phyloP scores from a whole-genome alignment of 2,113 vertebrate genomes.

The Stigmatopora nigra region DNA sequence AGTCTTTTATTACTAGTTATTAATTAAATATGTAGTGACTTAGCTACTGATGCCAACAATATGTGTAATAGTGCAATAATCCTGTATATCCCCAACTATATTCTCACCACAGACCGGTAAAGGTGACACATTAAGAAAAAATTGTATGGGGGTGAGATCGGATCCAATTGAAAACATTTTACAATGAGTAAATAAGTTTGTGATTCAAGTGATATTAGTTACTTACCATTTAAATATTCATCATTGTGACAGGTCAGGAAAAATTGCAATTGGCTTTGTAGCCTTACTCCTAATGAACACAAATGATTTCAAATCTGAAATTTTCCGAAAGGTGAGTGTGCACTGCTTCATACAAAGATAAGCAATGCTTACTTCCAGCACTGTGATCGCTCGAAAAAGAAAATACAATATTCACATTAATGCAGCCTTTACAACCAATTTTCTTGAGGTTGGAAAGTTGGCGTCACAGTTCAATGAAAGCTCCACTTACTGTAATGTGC shows the following conservation, averaged over 20 bases:
- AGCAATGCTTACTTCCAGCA: constrained; percentile 5
- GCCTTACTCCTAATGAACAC: background rate
- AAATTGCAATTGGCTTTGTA: too few species aligned
- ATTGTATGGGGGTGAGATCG: too few species aligned
- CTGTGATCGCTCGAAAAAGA: constrained; percentile 15
- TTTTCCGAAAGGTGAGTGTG: background rate
- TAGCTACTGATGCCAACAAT: background rate
- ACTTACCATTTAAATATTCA: too few species aligned
- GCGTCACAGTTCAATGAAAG: constrained; percentile 20
- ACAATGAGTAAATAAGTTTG: too few species aligned
- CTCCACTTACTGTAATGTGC: constrained; percentile 32
- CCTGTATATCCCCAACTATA: too few species aligned
- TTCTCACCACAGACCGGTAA: too few species aligned
- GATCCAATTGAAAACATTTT: too few species aligned
- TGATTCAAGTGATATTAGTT: too few species aligned
- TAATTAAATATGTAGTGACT: background rate
- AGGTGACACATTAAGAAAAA: too few species aligned
- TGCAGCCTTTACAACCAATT: constrained; percentile 23
- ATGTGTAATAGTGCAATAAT: background rate
- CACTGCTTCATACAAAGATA: background rate
- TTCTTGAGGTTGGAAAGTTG: constrained; percentile 19
- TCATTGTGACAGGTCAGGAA: too few species aligned
- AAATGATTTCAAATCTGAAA: background rate
- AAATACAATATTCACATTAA: constrained; percentile 15
- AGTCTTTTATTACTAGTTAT: background rate